These are phyloP conservation scores for Phrixothrix hirtus DNA, from an alignment of 2,888 invertebrate species.

Conservation along the genomic window DNA sequence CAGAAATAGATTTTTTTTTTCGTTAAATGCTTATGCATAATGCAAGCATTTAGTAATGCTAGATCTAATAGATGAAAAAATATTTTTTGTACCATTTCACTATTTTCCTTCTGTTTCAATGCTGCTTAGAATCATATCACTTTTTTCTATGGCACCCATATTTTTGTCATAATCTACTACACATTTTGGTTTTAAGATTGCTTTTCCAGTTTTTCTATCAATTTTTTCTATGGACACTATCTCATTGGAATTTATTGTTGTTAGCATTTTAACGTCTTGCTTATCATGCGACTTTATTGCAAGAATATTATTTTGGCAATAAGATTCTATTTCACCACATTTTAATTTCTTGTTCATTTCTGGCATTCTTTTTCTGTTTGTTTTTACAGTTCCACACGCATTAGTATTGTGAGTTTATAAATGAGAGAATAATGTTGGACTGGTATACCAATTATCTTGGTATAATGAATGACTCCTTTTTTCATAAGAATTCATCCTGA, in stretches of 20 bases:
- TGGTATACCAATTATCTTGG: conserved; percentile 41
- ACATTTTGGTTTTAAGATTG: conserved; percentile 36
- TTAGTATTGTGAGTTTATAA: conserved; percentile 25
- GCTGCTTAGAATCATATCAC: conserved; percentile 36
- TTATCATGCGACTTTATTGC: conserved; percentile 45
- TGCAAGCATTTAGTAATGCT: too few relatives aligned
- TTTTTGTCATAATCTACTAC: too few relatives aligned
- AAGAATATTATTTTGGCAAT: conserved; percentile 25
- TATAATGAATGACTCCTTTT: conserved; percentile 36
- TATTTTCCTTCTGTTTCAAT: conserved; percentile 4
- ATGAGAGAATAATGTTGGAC: conserved; percentile 24
- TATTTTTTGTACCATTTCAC: conserved; percentile 31
- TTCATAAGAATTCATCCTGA: conserved; percentile 30
- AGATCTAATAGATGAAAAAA: too few relatives aligned
- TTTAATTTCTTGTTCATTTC: conserved; percentile 1
- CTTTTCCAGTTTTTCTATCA: conserved; percentile 26
- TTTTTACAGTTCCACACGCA: conserved; percentile 37
- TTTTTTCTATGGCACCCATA: conserved; percentile 41
- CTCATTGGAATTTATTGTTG: conserved; percentile 32
- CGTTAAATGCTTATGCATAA: too few relatives aligned
- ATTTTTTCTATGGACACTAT: conserved; percentile 26
- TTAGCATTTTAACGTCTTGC: conserved; percentile 38
- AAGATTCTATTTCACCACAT: neutral
- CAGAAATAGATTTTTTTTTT: too few relatives aligned
- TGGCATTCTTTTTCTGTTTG: conserved; percentile 38